Evolutionary conservation across 2,888 invertebrate genomes (phyloP), one percentile per base, ranked within the genome.

Genomic region (Noctua comes): DNA sequence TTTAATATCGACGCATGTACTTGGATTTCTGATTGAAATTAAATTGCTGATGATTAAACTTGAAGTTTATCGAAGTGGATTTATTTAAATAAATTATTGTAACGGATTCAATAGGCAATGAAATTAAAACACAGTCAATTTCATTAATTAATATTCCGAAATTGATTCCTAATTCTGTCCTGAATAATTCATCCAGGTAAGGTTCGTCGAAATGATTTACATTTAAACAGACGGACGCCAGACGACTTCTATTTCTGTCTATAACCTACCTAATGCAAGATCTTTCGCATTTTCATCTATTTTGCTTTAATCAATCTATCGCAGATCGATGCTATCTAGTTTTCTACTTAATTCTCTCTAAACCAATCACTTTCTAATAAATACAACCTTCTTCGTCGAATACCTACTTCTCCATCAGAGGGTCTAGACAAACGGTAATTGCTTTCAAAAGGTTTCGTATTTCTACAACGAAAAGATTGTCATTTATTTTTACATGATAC

Each of bases 111-210:
- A 65, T 68, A 21, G 13, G 24, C 40, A 75, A 54, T 76, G 40
- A 77, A 76, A 77, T 77, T 80, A 76, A 86, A 83, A 69, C 73
- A 59, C 46, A 77, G 65, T 76, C 84, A 65, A 72, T 83, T 86
- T 72, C 66, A 77, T 86, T 84, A 76, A 82, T 86, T 82, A 76
- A 84, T 77, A 79, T 82, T 86, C 72, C 27, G 66, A 69, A 81
- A 86, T 86, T 84, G 78, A 86, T 84, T 84, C 69, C 62, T 78
- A 86, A 86, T 83, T 68, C 54, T 73, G 36, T 31, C 40, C 48
- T 86, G 84, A 86, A 79, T 82, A 68, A 85, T 85, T 83, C 80
- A 85, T 80, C 21, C 71, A 59, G 62, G 74, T 69, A 16, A 64
- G 77, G 71, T 77, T 84, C 48, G 46, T 57, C 36, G 68, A 18